Percentiles rank a stretch among this genome's conserved stretches.
phyloP scores from a whole-genome alignment of 2,888 invertebrate genomes.

The Scaptomyza parva region DNA sequence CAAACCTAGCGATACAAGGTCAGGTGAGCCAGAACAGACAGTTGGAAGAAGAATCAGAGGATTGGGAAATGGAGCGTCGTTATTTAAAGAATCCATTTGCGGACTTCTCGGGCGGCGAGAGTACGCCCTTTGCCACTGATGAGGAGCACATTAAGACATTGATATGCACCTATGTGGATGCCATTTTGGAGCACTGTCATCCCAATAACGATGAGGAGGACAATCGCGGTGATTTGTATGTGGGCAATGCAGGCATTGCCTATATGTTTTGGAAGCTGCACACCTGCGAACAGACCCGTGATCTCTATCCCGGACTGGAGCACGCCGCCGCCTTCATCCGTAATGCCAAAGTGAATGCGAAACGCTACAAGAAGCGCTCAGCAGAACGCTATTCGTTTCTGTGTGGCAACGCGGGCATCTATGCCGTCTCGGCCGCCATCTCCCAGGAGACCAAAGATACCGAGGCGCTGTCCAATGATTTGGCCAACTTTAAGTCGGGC shows the following conservation, averaged over 20 bases:
- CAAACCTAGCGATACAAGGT: constrained; percentile 23
- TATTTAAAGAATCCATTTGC: constrained; percentile 83
- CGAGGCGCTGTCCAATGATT: constrained; percentile 84
- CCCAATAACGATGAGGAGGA: constrained; percentile 81
- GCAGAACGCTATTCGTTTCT: constrained; percentile 90
- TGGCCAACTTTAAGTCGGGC: constrained; percentile 83
- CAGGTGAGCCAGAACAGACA: not conserved
- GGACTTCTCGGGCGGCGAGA: constrained; percentile 76
- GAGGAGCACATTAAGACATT: constrained; percentile 82
- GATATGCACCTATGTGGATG: constrained; percentile 84
- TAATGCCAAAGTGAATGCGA: constrained; percentile 87
- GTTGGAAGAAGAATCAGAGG: constrained; percentile 4
- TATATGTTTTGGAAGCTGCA: constrained; percentile 91
- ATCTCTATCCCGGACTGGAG: constrained; percentile 86
- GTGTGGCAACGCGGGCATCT: constrained; percentile 92
- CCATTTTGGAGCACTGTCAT: constrained; percentile 82
- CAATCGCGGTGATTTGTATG: constrained; percentile 83
- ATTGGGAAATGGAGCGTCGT: constrained; percentile 79
- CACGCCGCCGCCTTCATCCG: constrained; percentile 88
- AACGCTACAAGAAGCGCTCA: constrained; percentile 84
- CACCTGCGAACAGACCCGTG: constrained; percentile 85
- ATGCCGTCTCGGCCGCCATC: constrained; percentile 89
- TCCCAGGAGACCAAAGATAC: constrained; percentile 85
- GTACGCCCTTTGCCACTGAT: constrained; percentile 73
- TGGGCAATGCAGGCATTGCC: constrained; percentile 87